Percentiles rank a stretch among this genome's conserved stretches.
These are phyloP conservation scores for Astreopora myriophthalma DNA, from an alignment of 64 coral and sea anemone species.

Conservation along the genomic window DNA sequence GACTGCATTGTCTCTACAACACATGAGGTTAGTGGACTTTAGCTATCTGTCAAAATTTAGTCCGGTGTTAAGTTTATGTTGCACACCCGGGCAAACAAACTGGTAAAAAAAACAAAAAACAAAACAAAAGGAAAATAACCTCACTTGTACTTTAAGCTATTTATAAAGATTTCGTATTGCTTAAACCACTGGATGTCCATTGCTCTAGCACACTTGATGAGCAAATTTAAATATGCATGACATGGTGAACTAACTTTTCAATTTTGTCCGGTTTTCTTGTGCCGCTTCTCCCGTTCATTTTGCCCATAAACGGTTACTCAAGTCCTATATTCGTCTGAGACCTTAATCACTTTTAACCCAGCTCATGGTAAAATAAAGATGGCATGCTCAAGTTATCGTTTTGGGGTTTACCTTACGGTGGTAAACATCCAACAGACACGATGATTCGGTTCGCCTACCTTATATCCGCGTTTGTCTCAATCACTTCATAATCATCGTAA, in stretches of 20 bases:
- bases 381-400: background rate
- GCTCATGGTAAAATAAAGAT: background rate
- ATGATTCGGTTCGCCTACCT: conserved; percentile 38
- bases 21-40: background rate
- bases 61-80: background rate
- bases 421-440: conserved; percentile 27
- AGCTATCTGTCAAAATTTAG: background rate
- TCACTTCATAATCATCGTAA: conserved; percentile 87
- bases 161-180: too few species aligned
- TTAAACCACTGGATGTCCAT: too few species aligned
- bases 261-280: background rate
- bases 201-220: too few species aligned
- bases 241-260: too few species aligned
- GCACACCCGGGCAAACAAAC: background rate
- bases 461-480: conserved; percentile 79
- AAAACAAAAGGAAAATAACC: background rate
- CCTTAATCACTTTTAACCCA: background rate
- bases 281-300: too few species aligned
- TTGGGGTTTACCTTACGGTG: background rate
- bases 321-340: background rate
- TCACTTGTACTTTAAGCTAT: background rate
- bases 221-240: too few species aligned
- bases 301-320: background rate
- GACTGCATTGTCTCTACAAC: background rate
- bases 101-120: background rate